phyloP scores from a whole-genome alignment of 2,888 invertebrate species.

The Acrocyrtus sp. region DNA sequence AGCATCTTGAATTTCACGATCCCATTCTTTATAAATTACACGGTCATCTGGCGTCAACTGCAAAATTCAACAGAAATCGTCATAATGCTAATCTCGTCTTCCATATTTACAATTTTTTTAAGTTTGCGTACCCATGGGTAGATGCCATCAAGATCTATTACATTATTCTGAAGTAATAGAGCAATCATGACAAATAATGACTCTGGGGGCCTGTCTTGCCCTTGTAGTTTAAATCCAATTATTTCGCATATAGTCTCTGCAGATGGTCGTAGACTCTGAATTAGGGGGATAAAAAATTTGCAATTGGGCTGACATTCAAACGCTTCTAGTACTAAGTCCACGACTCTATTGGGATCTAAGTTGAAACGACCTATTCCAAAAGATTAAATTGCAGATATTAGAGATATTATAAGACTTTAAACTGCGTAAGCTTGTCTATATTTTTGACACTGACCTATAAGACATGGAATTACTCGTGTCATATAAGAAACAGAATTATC shows the following conservation, averaged over 20 bases:
- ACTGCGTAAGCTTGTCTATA: neutral
- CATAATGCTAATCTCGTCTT: too few species aligned
- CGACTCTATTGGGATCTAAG: conserved; percentile 96
- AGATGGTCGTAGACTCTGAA: conserved; percentile 89
- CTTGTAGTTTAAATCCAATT: conserved; percentile 87
- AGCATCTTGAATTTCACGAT: conserved; percentile 83
- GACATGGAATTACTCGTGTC: conserved; percentile 89
- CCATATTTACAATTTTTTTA: neutral
- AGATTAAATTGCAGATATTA: conserved; percentile 1
- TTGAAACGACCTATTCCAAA: conserved; percentile 89
- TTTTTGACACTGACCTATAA: conserved; percentile 77
- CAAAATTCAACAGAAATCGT: too few species aligned
- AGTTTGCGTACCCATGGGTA: conserved; percentile 84
- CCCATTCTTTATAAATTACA: conserved; percentile 81
- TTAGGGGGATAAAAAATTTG: conserved; percentile 84
- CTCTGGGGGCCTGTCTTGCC: conserved; percentile 65
- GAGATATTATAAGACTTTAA: neutral
- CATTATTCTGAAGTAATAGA: conserved; percentile 84
- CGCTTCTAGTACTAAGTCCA: conserved; percentile 95
- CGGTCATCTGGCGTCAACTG: conserved; percentile 88
- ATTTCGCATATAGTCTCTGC: conserved; percentile 91
- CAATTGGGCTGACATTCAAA: conserved; percentile 89
- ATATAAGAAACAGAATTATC: conserved; percentile 75
- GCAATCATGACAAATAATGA: conserved; percentile 92
- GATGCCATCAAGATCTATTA: conserved; percentile 87